phyloP scores from a whole-genome alignment of 2,113 vertebrate species.

The Catharus minimus region DNA sequence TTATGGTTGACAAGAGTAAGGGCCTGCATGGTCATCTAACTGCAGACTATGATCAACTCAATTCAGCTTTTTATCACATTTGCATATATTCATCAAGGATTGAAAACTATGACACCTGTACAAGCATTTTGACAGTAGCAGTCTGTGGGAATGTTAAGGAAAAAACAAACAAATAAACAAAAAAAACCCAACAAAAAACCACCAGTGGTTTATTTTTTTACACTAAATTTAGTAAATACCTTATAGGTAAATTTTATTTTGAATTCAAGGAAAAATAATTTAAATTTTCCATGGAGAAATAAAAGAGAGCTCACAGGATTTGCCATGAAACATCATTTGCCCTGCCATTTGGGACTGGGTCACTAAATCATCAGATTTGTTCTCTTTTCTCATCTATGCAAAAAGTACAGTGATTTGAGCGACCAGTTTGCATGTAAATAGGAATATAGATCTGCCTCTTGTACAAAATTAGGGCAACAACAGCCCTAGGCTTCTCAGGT shows the following conservation, averaged over 20 bases:
- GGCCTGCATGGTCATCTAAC: background rate
- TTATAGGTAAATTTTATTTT: background rate
- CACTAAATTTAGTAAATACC: background rate
- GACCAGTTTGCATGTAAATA: conserved; percentile 14
- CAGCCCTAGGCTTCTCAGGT: conserved; percentile 56
- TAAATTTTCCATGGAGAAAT: background rate
- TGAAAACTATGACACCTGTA: background rate
- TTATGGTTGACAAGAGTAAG: background rate
- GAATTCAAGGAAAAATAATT: background rate
- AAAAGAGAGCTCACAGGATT: background rate
- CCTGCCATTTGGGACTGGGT: background rate
- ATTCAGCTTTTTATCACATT: background rate
- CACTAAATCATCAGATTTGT: background rate
- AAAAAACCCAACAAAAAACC: too few relatives aligned
- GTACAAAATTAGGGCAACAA: conserved; percentile 50
- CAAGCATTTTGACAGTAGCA: background rate
- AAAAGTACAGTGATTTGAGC: background rate
- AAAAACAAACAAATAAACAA: background rate
- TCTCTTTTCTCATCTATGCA: background rate
- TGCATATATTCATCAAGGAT: background rate
- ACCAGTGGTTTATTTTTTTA: background rate
- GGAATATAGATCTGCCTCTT: conserved; percentile 4
- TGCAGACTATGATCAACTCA: background rate
- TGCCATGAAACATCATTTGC: background rate
- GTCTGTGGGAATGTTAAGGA: background rate